These are phyloP conservation scores for Tetheella fluctuosa DNA, from an alignment of 2,888 invertebrate genomes.

Conservation along the genomic window DNA sequence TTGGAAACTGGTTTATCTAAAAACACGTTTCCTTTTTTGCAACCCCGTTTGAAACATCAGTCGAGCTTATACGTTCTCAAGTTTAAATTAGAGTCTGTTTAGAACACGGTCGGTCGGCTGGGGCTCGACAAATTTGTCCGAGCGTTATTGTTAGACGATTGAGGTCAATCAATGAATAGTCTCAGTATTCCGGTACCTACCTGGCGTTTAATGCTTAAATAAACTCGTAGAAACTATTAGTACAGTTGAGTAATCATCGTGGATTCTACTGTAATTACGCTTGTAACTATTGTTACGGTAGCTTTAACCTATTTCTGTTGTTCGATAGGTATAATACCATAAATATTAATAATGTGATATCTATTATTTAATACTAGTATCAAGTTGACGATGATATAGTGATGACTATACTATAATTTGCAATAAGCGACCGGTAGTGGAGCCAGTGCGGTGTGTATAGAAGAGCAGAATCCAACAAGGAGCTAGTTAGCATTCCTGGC, in stretches of 20 bases:
- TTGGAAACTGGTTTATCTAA: background rate
- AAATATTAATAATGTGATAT: too few relatives aligned
- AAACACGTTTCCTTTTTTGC: background rate
- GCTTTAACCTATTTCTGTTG: background rate
- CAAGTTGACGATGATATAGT: background rate
- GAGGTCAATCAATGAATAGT: constrained; percentile 72
- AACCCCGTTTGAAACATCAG: background rate
- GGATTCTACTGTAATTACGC: constrained; percentile 1
- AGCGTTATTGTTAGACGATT: constrained; percentile 70
- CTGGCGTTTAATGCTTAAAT: constrained; percentile 5
- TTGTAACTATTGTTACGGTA: background rate
- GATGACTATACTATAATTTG: constrained; percentile 10
- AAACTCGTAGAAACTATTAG: background rate
- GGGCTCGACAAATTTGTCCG: constrained; percentile 39
- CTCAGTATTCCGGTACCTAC: constrained; percentile 26
- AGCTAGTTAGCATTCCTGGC: constrained; percentile 60
- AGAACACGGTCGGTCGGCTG: constrained; percentile 24
- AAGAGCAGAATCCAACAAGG: constrained; percentile 51
- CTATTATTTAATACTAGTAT: too few relatives aligned
- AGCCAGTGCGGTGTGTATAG: constrained; percentile 32
- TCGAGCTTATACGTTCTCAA: background rate
- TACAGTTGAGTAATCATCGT: background rate
- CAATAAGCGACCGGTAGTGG: constrained; percentile 17
- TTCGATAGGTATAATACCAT: background rate
- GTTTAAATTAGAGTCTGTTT: constrained; percentile 24